Percentiles rank a stretch among this genome's conserved stretches.
These are phyloP conservation scores for Epicampocera succincta DNA, from an alignment of 2,888 invertebrate genomes.

Conservation along the genomic window DNA sequence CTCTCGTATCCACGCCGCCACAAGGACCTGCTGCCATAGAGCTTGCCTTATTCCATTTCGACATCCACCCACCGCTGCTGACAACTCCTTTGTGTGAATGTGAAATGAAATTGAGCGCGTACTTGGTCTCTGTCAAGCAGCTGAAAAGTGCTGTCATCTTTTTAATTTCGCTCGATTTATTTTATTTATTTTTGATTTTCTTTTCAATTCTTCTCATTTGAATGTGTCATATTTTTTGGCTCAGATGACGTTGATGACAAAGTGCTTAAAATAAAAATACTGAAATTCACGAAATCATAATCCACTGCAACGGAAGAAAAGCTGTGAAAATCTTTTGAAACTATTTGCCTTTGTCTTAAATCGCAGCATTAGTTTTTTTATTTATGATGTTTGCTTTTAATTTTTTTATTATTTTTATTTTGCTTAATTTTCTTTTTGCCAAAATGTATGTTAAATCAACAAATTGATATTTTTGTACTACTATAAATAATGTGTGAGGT, in stretches of 20 bases:
- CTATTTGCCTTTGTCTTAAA: neutral
- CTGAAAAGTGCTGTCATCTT: conserved; percentile 30
- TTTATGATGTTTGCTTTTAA: conserved; percentile 8
- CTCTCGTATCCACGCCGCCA: no score
- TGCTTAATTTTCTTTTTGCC: neutral
- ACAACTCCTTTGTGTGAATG: no score
- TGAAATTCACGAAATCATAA: neutral
- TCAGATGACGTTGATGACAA: conserved; percentile 19
- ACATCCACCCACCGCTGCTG: no score
- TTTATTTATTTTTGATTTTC: conserved; percentile 1
- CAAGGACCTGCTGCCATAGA: no score
- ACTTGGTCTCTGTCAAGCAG: conserved; percentile 41
- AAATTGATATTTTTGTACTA: conserved; percentile 22
- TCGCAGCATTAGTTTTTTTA: conserved; percentile 18
- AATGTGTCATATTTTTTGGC: conserved; percentile 16
- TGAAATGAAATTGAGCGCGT: no score
- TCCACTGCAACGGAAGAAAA: neutral
- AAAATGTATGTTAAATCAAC: conserved; percentile 24
- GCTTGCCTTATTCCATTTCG: no score
- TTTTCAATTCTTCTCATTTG: conserved; percentile 1
- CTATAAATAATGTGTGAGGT: neutral
- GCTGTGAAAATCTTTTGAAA: neutral
- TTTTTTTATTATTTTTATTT: neutral
- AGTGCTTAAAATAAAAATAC: conserved; percentile 15
- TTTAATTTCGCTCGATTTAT: neutral